A percentile compares a stretch with the other conserved stretches of the same genome.
These are phyloP conservation scores for Seriola dumerili DNA, from an alignment of 2,113 vertebrate species.

Conservation along the genomic window DNA sequence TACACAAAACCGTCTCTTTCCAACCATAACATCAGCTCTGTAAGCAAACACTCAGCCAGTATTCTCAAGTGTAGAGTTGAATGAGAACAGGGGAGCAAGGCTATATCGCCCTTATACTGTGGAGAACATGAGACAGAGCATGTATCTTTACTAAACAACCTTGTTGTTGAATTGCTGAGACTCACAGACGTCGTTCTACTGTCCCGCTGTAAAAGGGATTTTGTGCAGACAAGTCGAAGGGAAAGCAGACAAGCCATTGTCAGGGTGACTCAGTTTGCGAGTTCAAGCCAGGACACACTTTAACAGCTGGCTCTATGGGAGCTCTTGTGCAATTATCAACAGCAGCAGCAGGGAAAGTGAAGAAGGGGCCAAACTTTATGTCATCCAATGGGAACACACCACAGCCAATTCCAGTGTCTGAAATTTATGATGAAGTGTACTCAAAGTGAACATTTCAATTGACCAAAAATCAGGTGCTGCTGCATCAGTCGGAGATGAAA, in stretches of 20 bases:
- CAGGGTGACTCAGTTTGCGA: conserved; percentile 75
- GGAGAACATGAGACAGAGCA: conserved; percentile 8
- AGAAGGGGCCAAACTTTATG: conserved; percentile 65
- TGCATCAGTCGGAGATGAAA: conserved; percentile 29
- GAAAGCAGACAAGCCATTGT: conserved; percentile 61
- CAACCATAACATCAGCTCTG: conserved; percentile 36
- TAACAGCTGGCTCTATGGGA: conserved; percentile 81
- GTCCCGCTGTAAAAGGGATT: conserved; percentile 30
- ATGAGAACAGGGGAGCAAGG: conserved; percentile 33
- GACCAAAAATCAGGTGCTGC: conserved; percentile 40
- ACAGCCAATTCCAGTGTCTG: conserved; percentile 46
- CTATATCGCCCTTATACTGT: not conserved
- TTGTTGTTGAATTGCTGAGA: conserved; percentile 12
- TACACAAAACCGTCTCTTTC: conserved; percentile 33
- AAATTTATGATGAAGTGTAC: conserved; percentile 56
- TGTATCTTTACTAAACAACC: conserved; percentile 31
- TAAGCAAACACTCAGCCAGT: conserved; percentile 44
- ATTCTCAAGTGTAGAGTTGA: conserved; percentile 29
- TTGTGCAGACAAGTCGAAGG: conserved; percentile 48
- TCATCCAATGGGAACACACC: conserved; percentile 53
- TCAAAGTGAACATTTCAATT: conserved; percentile 43
- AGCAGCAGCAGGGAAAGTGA: conserved; percentile 68
- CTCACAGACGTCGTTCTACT: conserved; percentile 3
- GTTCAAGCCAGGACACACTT: conserved; percentile 82
- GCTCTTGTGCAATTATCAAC: conserved; percentile 79